Base-by-base conservation (phyloP, 2,113 vertebrate species). In the Puntigrus tetrazona region DNA sequence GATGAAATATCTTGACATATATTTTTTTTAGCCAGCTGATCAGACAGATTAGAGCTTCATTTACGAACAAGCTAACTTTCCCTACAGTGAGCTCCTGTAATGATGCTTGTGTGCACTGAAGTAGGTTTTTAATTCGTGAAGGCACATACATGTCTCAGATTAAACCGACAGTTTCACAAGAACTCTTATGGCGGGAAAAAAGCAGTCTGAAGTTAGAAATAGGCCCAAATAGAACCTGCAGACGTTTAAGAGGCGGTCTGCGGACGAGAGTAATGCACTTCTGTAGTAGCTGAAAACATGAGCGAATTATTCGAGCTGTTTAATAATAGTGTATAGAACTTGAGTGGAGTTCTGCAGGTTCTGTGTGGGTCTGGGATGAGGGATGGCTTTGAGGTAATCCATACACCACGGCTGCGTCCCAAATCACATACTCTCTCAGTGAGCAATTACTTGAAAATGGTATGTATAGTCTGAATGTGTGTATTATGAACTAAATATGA, bases 351-450 rank as follows among this genome's bases (percentile, higher is more conserved):
- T 16, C 59, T 65, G 29, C 14, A 65, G 63, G 63, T 7, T 65
- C 29, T 18, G 59, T 29, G 27, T 16, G 59, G 59, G 29, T 31
- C 63, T 75, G 76, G 7, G n/a, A 78, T 82, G 43, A 74, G 63
- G 78, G 73, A 79, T 85, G 41, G 73, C 52, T 65, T 29, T 84
- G 65, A 81, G 69, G 77, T 67, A 81, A 87, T 57, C 11, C 31
- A 67, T 1, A 31, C 29, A 65, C 29, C 61, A 65, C 3, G 61
- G 0, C 63, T 67, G 16, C 7, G 3, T 20, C 31, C 18, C 29
- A 36, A 70, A 70, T 70, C 34, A 70, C 20, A 38, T 22, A 70
- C 67, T 70, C 34, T 36, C 34, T 4, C 8, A 69, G 8, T 11
- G 10, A 10, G 16, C 20, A 20, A 9, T 34, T 20, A 20, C 29